These are phyloP conservation scores for Dasypolia templi DNA, from an alignment of 2,888 invertebrate genomes.

Conservation along the genomic window DNA sequence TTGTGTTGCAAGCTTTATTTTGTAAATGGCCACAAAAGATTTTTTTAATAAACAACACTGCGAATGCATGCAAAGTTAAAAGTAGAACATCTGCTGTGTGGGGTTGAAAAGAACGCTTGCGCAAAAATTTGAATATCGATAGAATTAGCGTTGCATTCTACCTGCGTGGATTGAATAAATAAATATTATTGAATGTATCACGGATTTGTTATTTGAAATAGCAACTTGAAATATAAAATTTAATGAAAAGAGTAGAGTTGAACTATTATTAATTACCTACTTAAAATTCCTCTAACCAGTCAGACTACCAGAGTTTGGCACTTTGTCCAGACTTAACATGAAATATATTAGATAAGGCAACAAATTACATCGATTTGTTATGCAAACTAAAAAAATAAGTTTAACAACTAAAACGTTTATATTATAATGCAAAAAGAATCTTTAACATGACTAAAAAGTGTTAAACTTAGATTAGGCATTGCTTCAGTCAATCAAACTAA, in stretches of 20 bases:
- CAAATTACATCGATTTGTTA: background rate
- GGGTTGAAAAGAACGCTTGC: constrained; percentile 67
- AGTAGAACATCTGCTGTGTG: constrained; percentile 87
- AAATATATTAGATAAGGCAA: background rate
- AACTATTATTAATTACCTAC: constrained; percentile 3
- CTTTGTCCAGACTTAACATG: background rate
- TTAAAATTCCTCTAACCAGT: background rate
- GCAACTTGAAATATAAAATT: constrained; percentile 7
- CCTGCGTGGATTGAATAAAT: constrained; percentile 52
- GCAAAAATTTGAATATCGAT: constrained; percentile 70
- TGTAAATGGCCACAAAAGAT: constrained; percentile 90
- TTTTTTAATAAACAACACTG: constrained; percentile 88
- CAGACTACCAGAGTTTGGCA: no score
- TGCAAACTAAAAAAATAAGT: background rate
- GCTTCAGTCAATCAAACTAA: background rate
- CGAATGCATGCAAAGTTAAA: constrained; percentile 82
- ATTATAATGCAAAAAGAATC: background rate
- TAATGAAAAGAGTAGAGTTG: background rate
- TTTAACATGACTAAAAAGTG: background rate
- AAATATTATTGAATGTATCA: constrained; percentile 43
- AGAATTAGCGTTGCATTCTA: constrained; percentile 63
- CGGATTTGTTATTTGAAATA: constrained; percentile 33
- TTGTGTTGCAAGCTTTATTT: constrained; percentile 88
- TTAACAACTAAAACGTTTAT: background rate
- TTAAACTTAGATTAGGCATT: background rate